Evolutionary conservation across 1,140 invertebrate genomes (phyloP), one percentile per base, ranked within the genome.

Genomic region (Drosophila murphyi): DNA sequence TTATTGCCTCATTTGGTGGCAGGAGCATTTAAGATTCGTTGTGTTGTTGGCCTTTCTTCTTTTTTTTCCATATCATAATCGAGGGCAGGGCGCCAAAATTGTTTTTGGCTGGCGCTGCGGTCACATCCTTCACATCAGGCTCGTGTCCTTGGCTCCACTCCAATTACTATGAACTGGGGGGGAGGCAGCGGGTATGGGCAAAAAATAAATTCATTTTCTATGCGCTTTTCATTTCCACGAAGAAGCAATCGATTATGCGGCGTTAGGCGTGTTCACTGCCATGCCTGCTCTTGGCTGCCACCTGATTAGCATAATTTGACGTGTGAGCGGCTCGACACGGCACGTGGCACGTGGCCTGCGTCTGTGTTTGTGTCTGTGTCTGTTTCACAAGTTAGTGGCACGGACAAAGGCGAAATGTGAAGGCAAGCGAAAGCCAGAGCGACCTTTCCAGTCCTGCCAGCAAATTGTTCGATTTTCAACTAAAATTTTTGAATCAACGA

Each of bases 261-360:
- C 59, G 51, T 64, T 73, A 68, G 71, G 68, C 55, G 54, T 70
- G 68, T 59, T 75, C 47, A 47, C 52, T 50, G 63, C 48, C 37
- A 2, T 34, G 7, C 43, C 45, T 6, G 35, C 65, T 39, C 32
- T 67, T 47, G 62, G 32, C 80, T 62, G 57, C 61, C 67, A 68
- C 59, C 80, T 83, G 80, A 83, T 83, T 83, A 83, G 80, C 80
- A 83, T 83, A 83, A 83, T 83, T 83, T 76, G 80, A 80, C 65
- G 80, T 80, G 76, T 62, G 76, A 82, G 60, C 65, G 41, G 56
- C 61, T 60, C 57, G 67, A 20, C 20, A 1, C 20, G 20, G 20
- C 20, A 20, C 20, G 20, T 20, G 20, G 51, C 70, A 50, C 63
- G 70, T 59, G 70, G 63, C 39, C 6, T 29, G 8, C 28, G 28